Base-by-base conservation (phyloP, 2,113 vertebrate species). In the Sinocyclocheilus grahami region DNA sequence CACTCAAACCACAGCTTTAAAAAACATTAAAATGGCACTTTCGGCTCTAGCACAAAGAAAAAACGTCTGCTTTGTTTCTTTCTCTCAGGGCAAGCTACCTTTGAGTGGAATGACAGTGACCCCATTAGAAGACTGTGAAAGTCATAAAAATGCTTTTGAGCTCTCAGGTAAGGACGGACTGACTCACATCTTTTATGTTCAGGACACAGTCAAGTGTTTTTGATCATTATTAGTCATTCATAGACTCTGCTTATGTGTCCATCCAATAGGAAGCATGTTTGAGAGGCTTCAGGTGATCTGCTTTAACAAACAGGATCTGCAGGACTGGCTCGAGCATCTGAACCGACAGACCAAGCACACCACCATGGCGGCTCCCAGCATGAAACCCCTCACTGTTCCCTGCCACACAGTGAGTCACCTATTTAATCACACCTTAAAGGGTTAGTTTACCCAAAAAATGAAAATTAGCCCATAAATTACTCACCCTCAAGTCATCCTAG, bases 271-370 rank as follows among this genome's bases (percentile, higher is more conserved):
- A 85, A 95, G 93, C 87, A 96, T 97, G 97, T 98, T 99, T 83
- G 97, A 99, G 90, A 96, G 96, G 88, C 97, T 99, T 85, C 93
- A 96, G 65, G 97, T 99, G 87, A 95, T 95, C 39, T 99, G 98
- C 89, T 95, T 92, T 89, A 97, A 94, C 93, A 97, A 96, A 82
- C 97, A 98, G 91, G 98, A 99, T 91, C 95, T 97, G 82, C 97
- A 97, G 83, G 97, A 99, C 86, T 99, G 98, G 98, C 95, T 97
- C 86, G 98, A 98, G 42, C 97, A 97, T 84, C 95, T 99, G 58
- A 97, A 96, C 91, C 96, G 96, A 86, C 98, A 99, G 93, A 98
- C 97, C 63, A 99, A 96, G 92, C 97, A 96, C 88, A 95, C 96
- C 2, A 92, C 96, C 46, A 90, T 95, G 84, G 95, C 95, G 13